These are phyloP conservation scores for Danio albolineatus DNA, from an alignment of 2,797 vertebrate species.

Conservation along the genomic window DNA sequence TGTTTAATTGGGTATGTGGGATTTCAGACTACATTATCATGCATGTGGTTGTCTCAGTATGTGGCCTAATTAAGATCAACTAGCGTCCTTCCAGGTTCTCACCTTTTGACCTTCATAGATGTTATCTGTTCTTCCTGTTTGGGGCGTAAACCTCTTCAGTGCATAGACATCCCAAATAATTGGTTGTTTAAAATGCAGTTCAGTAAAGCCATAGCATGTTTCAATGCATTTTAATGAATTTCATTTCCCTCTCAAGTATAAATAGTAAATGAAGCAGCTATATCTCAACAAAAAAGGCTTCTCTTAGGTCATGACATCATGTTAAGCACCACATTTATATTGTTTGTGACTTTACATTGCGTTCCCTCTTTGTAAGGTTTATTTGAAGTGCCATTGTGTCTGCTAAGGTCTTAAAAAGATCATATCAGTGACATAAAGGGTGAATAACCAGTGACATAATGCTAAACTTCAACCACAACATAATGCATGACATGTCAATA, in stretches of 20 bases:
- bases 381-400: conserved; percentile 34
- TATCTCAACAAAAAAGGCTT: not conserved
- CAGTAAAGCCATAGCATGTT: not conserved
- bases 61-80: conserved; percentile 12
- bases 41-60: conserved; percentile 3
- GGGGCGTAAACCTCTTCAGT: not conserved
- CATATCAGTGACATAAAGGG: conserved; percentile 46
- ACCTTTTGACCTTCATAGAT: conserved; percentile 9
- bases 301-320: not conserved
- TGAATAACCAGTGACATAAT: conserved; percentile 35
- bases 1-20: not conserved
- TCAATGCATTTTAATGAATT: not conserved
- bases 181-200: not conserved
- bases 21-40: not conserved
- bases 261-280: no score
- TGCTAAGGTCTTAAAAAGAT: conserved; percentile 43
- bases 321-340: conserved; percentile 13
- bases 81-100: not conserved
- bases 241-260: not conserved
- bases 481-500: conserved; percentile 33
- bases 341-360: not conserved
- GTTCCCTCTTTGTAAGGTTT: conserved; percentile 18
- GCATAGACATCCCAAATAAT: not conserved
- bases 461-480: not conserved
- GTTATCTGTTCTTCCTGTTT: not conserved